Base-by-base conservation (phyloP, 2,888 invertebrate genomes). In the Nesidiocoris tenuis region DNA sequence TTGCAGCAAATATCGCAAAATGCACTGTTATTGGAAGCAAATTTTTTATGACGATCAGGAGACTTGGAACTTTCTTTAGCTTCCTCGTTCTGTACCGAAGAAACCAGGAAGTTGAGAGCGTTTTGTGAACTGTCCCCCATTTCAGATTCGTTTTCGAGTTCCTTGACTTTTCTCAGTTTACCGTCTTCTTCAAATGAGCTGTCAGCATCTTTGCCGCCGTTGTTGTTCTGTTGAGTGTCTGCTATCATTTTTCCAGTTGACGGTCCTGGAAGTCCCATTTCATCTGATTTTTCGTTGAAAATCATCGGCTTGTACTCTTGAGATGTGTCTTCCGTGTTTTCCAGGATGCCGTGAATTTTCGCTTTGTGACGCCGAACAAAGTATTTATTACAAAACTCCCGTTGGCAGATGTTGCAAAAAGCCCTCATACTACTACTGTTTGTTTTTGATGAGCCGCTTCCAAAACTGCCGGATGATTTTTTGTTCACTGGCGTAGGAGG, bases 1-100 rank as follows among this genome's bases (percentile, higher is more conserved):
- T 95, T 94, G 84, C 93, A 92, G 84, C 95, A 96, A 77, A 95
- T 89, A 84, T 95, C 95, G 84, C 95, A 96, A 83, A 94, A 95
- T 17, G 94, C 93, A 82, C 95, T 94, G 64, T 74, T 77, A n/a
- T 61, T 61, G 0, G 75, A 22, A 54, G 19, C 22, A 23, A 23
- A n/a, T 23, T 74, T 63, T 65, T 66, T 78, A 5, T 17, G 61
- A 24, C 77, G 64, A 2, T 78, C 78, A 18, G 78, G 78, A 1
- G 78, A 78, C 24, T 66, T 77, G 0, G 78, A 77, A 57, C 63
- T 66, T 21, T 78, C 78, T 66, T 76, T 76, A 18, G 56, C 59
- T 23, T 77, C 78, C 57, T 78, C 78, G 55, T 59, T 78, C 25
- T 77, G 74, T 77, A 77, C 76, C n/a, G 78, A 39, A 12, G 78